phyloP scores from a whole-genome alignment of 2,113 vertebrate genomes.

The Chloebia gouldiae region DNA sequence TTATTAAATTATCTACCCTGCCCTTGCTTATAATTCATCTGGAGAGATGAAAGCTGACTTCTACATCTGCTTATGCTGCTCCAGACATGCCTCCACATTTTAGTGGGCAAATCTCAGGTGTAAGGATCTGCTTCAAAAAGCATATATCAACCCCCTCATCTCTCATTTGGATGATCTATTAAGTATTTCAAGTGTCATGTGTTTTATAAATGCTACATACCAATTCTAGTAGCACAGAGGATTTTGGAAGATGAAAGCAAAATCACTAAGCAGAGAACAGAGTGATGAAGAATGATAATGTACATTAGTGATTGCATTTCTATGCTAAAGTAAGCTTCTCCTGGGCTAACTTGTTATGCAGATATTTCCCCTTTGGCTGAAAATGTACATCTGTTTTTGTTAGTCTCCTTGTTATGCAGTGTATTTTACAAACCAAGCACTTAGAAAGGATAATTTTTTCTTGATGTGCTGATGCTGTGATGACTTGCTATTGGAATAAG shows the following conservation, averaged over 20 bases:
- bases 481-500: constrained; percentile 17
- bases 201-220: not conserved
- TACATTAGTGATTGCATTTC: not conserved
- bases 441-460: constrained; percentile 27
- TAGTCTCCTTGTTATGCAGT: not conserved
- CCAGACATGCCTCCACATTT: not conserved
- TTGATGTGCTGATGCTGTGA: not conserved
- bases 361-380: constrained; percentile 39
- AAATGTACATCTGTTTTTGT: constrained; percentile 49
- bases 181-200: not conserved
- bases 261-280: not conserved
- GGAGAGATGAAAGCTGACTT: not conserved
- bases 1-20: not conserved
- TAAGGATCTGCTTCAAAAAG: not conserved
- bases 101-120: not conserved
- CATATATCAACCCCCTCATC: not conserved
- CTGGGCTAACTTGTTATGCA: constrained; percentile 23
- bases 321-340: not conserved
- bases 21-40: not conserved
- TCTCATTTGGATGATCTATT: not conserved
- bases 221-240: not conserved
- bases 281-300: constrained; percentile 20
- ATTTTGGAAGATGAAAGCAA: constrained; percentile 6
- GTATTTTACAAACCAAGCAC: constrained; percentile 49
- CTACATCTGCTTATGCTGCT: not conserved